These are phyloP conservation scores for Coluber constrictor DNA, from an alignment of 2,797 vertebrate species.

Conservation along the genomic window DNA sequence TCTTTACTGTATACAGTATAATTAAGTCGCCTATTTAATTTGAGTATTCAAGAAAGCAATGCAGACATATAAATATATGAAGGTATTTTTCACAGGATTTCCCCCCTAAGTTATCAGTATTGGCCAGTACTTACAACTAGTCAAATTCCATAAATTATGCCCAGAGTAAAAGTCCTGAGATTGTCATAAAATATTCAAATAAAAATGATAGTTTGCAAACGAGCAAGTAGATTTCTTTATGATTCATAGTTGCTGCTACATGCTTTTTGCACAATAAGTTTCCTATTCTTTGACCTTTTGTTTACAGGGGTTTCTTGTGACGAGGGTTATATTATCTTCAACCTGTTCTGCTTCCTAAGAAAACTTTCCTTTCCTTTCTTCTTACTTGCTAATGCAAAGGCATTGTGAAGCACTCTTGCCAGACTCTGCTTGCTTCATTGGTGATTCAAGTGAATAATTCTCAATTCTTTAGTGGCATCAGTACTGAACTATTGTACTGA, in stretches of 20 bases:
- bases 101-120: background rate
- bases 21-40: background rate
- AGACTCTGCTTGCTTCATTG: slow-evolving; percentile 42
- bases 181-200: slow-evolving; percentile 16
- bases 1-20: background rate
- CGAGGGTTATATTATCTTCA: slow-evolving; percentile 51
- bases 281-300: slow-evolving; percentile 44
- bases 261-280: slow-evolving; percentile 36
- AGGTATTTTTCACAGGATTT: background rate
- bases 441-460: slow-evolving; percentile 62
- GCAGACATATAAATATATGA: background rate
- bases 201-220: slow-evolving; percentile 6
- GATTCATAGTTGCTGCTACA: slow-evolving; percentile 38
- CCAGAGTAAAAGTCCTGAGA: slow-evolving; percentile 23
- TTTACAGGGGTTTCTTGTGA: slow-evolving; percentile 40
- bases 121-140: background rate
- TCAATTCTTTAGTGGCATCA: slow-evolving; percentile 62
- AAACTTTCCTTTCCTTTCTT: background rate
- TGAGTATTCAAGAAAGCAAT: background rate
- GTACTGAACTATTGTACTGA: slow-evolving; percentile 39
- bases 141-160: background rate
- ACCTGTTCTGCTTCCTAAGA: slow-evolving; percentile 50
- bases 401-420: slow-evolving; percentile 43
- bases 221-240: slow-evolving; percentile 31
- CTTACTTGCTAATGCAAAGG: slow-evolving; percentile 28